phyloP scores from a whole-genome alignment of 2,797 vertebrate genomes.

The Hybognathus amarus region DNA sequence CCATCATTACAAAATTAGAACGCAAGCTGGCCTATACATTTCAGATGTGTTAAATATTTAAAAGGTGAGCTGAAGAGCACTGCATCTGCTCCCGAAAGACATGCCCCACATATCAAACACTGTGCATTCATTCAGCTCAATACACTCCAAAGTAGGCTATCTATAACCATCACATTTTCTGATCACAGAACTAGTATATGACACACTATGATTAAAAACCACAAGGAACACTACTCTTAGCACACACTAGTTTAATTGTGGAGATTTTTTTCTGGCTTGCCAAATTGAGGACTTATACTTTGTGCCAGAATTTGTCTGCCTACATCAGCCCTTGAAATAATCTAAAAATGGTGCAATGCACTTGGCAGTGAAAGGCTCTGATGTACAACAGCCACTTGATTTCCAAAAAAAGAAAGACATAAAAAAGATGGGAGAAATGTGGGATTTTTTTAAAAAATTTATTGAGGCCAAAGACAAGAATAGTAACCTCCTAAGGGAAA shows the following conservation, averaged over 20 bases:
- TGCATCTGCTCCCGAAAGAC: slow-evolving; percentile 47
- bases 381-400: background rate
- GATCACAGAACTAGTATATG: background rate
- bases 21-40: slow-evolving; percentile 44
- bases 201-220: slow-evolving; percentile 7
- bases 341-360: slow-evolving; percentile 28
- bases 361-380: background rate
- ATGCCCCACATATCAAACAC: slow-evolving; percentile 44
- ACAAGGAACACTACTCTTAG: slow-evolving; percentile 11
- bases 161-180: slow-evolving; percentile 3
- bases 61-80: slow-evolving; percentile 29
- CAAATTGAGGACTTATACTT: background rate
- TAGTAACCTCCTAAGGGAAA: slow-evolving; percentile 52
- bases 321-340: background rate
- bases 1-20: slow-evolving; percentile 43
- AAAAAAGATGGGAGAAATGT: slow-evolving; percentile 12
- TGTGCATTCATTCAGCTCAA: slow-evolving; percentile 30
- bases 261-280: slow-evolving; percentile 3
- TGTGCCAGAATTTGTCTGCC: slow-evolving; percentile 11
- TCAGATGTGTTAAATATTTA: slow-evolving; percentile 50
- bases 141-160: background rate
- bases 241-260: background rate
- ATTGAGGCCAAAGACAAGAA: slow-evolving; percentile 52
- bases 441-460: background rate
- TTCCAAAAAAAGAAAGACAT: slow-evolving; percentile 16